phyloP scores from a whole-genome alignment of 2,113 vertebrate species.

The Ctenomys sociabilis region DNA sequence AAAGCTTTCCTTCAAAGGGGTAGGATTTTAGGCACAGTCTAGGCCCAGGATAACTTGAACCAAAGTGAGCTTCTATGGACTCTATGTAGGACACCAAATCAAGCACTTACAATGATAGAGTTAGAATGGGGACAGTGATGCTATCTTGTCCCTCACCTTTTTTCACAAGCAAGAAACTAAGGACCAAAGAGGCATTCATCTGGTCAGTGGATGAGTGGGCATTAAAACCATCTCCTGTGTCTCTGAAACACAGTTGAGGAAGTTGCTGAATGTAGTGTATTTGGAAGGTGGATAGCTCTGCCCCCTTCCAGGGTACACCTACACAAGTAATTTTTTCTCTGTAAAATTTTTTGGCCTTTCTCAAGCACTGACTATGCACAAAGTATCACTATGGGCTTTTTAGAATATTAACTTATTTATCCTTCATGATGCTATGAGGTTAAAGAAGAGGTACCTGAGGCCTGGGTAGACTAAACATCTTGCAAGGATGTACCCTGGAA shows the following conservation, averaged over 20 bases:
- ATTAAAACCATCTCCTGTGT: not conserved
- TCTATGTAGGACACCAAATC: not conserved
- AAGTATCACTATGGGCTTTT: not conserved
- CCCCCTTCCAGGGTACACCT: too few relatives aligned
- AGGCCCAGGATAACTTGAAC: not conserved
- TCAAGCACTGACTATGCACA: not conserved
- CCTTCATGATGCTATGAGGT: not conserved
- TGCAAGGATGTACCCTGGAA: not conserved
- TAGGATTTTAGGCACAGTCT: not conserved
- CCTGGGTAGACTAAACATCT: not conserved
- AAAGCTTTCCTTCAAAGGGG: not conserved
- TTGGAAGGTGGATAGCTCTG: too few relatives aligned
- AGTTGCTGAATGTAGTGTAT: too few relatives aligned
- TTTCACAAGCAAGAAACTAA: slow-evolving; percentile 34
- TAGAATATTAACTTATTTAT: not conserved
- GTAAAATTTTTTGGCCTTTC: not conserved
- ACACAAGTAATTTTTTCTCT: not conserved
- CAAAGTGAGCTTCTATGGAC: not conserved
- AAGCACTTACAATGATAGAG: not conserved
- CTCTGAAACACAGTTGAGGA: too few relatives aligned
- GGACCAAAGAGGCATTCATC: not conserved
- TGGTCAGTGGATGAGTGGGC: not conserved
- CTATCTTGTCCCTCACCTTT: not conserved
- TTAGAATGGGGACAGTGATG: not conserved
- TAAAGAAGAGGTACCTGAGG: not conserved